phyloP scores from a whole-genome alignment of 2,888 invertebrate genomes.

The Drosophila anomelani region DNA sequence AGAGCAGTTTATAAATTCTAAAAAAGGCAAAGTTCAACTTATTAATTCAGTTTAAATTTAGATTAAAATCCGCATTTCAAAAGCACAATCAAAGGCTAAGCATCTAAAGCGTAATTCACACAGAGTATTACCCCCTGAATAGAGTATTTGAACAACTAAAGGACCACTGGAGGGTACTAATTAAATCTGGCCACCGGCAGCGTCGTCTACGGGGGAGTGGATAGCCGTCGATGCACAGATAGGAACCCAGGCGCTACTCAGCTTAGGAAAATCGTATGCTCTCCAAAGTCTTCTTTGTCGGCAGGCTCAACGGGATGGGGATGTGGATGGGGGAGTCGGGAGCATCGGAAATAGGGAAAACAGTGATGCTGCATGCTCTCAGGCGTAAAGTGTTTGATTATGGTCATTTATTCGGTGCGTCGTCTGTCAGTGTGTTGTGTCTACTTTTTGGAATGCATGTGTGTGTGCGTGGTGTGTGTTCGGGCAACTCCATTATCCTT shows the following conservation, averaged over 20 bases:
- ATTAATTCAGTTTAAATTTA: too few species aligned
- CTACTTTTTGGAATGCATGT: slow-evolving; percentile 42
- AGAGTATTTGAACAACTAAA: slow-evolving; percentile 18
- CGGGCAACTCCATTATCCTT: slow-evolving; percentile 49
- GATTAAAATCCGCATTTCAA: not conserved
- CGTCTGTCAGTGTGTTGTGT: slow-evolving; percentile 45
- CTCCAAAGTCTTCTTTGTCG: slow-evolving; percentile 39
- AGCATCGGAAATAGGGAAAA: slow-evolving; percentile 9
- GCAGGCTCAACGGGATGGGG: not conserved
- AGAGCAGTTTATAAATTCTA: too few species aligned
- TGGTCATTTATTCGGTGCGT: slow-evolving; percentile 77
- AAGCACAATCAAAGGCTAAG: not conserved
- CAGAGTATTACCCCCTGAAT: not conserved
- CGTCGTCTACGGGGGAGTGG: slow-evolving; percentile 49
- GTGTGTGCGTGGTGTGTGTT: not conserved
- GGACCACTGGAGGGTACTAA: slow-evolving; percentile 62
- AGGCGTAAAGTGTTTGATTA: slow-evolving; percentile 82
- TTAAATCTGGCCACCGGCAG: slow-evolving; percentile 73
- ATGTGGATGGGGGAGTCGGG: not conserved
- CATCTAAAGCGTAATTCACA: not conserved
- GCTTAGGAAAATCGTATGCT: slow-evolving; percentile 47
- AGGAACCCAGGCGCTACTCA: slow-evolving; percentile 4
- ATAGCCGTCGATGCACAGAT: slow-evolving; percentile 31
- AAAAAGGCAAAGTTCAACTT: too few species aligned
- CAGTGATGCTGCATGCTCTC: slow-evolving; percentile 64